Percentiles rank a stretch among this genome's conserved stretches.
Conservation (phyloP, 2,113 vertebrate genomes). For the Syngnathus typhle region DNA sequence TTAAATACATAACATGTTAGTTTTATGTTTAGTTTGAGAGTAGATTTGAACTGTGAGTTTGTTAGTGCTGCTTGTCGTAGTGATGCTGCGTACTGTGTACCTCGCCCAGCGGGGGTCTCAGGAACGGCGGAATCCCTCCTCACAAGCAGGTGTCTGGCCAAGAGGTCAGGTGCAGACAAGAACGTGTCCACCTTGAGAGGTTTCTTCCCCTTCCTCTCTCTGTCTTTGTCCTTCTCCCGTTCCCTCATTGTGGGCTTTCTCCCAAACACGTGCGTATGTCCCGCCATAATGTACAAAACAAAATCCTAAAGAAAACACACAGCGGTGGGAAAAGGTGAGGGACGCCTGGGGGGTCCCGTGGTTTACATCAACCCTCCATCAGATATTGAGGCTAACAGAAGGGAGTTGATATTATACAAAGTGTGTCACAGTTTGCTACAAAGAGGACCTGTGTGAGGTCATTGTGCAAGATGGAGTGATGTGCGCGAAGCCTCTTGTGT, state of each 20-base stretch:
- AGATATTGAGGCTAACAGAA: slow-evolving; percentile 52
- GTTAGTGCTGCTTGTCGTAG: neutral
- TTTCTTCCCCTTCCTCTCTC: slow-evolving; percentile 72
- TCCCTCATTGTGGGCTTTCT: slow-evolving; percentile 74
- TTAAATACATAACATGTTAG: no score
- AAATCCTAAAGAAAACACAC: slow-evolving; percentile 76
- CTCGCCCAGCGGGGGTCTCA: slow-evolving; percentile 61
- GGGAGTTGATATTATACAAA: slow-evolving; percentile 58
- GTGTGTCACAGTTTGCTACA: slow-evolving; percentile 73
- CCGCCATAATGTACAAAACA: slow-evolving; percentile 86
- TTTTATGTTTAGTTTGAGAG: no score
- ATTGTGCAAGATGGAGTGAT: slow-evolving; percentile 63
- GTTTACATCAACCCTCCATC: slow-evolving; percentile 48
- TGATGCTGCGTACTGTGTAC: slow-evolving; percentile 35
- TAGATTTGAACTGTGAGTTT: no score
- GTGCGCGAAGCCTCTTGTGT: slow-evolving; percentile 55
- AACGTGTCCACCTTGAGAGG: slow-evolving; percentile 83
- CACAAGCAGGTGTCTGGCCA: slow-evolving; percentile 81
- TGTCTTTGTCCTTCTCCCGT: slow-evolving; percentile 72
- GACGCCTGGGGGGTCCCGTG: slow-evolving; percentile 52
- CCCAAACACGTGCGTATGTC: slow-evolving; percentile 83
- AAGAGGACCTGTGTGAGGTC: slow-evolving; percentile 69
- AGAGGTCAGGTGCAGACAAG: slow-evolving; percentile 82
- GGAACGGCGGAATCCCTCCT: slow-evolving; percentile 70
- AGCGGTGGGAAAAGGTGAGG: slow-evolving; percentile 19